Conservation (phyloP, 2,888 invertebrate genomes). For the Pandemis cinnamomeana region DNA sequence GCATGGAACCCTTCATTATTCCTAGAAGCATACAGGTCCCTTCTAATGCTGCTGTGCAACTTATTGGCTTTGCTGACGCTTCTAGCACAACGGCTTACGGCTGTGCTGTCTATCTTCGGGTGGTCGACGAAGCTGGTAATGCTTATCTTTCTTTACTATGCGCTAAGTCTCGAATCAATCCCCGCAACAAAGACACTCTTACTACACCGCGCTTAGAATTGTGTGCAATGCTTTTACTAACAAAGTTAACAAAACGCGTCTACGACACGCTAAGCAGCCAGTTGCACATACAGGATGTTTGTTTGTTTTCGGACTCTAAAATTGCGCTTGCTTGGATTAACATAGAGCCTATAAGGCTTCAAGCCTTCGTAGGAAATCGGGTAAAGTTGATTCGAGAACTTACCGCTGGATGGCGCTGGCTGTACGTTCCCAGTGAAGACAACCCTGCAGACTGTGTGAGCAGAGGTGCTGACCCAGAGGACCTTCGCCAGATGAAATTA, state of each 20-base stretch:
- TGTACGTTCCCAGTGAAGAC: slow-evolving; percentile 32
- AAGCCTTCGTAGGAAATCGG: slow-evolving; percentile 44
- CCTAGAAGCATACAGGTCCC: not conserved
- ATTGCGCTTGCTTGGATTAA: not conserved
- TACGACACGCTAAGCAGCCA: not conserved
- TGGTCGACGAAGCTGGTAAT: not conserved
- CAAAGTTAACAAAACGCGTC: not conserved
- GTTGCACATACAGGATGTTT: not conserved
- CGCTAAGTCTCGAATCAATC: not conserved
- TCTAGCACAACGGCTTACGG: not conserved
- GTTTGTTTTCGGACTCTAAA: not conserved
- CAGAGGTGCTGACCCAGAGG: slow-evolving; percentile 36
- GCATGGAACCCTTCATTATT: no score
- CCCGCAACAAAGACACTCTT: not conserved
- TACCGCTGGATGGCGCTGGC: slow-evolving; percentile 38
- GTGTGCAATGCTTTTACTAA: not conserved
- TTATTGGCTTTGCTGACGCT: not conserved
- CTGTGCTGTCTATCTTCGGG: not conserved
- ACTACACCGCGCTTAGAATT: not conserved
- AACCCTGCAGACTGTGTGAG: slow-evolving; percentile 41
- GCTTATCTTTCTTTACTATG: not conserved
- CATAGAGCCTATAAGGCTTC: slow-evolving; percentile 6
- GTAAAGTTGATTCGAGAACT: slow-evolving; percentile 30
- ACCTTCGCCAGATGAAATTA: slow-evolving; percentile 2
- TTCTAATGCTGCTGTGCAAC: not conserved